Evolutionary conservation across 2,113 vertebrate genomes (phyloP).

Genomic region (Alces alces): DNA sequence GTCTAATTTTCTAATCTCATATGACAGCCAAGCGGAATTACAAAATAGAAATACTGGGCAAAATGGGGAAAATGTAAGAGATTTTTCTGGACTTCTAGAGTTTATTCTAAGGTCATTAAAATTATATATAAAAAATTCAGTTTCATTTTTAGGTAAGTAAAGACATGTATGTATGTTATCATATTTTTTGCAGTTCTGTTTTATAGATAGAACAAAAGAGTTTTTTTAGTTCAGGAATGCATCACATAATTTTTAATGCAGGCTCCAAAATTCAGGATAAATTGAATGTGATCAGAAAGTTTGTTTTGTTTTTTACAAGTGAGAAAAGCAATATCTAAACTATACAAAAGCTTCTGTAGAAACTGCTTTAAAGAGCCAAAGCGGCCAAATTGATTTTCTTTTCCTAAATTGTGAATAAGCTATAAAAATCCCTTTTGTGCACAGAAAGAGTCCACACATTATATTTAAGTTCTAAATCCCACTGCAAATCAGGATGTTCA

Average conservation of each 20-base stretch:
- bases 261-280: not conserved
- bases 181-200: not conserved
- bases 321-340: not conserved
- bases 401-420: not conserved
- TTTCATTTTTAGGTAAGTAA: not conserved
- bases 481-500: not conserved
- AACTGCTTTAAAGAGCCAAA: not conserved
- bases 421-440: not conserved
- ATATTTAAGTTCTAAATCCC: not conserved
- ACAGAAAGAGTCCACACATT: not conserved
- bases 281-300: not conserved
- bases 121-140: not conserved
- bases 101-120: slow-evolving; percentile 16
- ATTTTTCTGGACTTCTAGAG: not conserved
- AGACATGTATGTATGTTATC: not conserved
- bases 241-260: not conserved
- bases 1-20: not conserved
- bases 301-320: not conserved
- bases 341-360: not conserved
- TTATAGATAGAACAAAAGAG: not conserved
- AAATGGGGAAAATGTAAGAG: not conserved
- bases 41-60: not conserved
- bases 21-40: not conserved
- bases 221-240: not conserved
- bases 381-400: not conserved